These are phyloP conservation scores for Tenthredo amoena DNA, from an alignment of 2,888 invertebrate genomes.

Conservation along the genomic window DNA sequence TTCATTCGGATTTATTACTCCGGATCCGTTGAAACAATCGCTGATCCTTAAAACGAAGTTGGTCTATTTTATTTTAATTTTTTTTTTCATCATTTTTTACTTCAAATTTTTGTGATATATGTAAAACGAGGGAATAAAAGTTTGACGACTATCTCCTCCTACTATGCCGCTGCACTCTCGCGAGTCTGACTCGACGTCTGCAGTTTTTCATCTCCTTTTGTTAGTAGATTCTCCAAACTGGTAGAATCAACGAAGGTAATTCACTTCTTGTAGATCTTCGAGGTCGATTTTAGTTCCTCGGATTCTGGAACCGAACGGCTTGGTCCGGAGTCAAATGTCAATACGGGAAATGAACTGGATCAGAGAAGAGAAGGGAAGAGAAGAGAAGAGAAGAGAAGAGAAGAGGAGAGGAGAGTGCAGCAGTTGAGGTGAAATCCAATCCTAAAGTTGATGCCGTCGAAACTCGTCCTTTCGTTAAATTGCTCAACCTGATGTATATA, in stretches of 20 bases:
- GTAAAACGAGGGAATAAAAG: not conserved
- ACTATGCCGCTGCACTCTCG: not conserved
- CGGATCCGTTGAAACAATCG: not conserved
- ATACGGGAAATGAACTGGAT: conserved; percentile 47
- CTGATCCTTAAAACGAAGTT: not conserved
- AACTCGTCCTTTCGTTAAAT: conserved; percentile 20
- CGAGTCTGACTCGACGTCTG: not conserved
- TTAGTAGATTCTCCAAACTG: conserved; percentile 19
- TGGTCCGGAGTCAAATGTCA: conserved; percentile 38
- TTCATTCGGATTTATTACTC: not conserved
- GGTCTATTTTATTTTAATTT: not conserved
- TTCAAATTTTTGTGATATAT: not conserved
- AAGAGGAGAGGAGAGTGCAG: not conserved
- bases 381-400: not conserved
- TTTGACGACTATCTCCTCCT: not conserved
- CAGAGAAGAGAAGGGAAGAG: not conserved
- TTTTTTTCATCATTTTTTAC: not conserved
- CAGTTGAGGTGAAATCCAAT: conserved; percentile 45
- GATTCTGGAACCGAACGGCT: not conserved
- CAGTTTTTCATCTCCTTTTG: conserved; percentile 12
- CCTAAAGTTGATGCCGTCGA: conserved; percentile 43
- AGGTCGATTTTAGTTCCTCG: conserved; percentile 39
- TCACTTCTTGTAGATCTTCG: conserved; percentile 32
- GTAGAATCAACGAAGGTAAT: conserved; percentile 42
- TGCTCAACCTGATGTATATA: not conserved